Percentiles rank a stretch among this genome's conserved stretches.
These are phyloP conservation scores for Amphiura filiformis DNA, from an alignment of 35 echinoderm and acorn worm species.

Conservation along the genomic window DNA sequence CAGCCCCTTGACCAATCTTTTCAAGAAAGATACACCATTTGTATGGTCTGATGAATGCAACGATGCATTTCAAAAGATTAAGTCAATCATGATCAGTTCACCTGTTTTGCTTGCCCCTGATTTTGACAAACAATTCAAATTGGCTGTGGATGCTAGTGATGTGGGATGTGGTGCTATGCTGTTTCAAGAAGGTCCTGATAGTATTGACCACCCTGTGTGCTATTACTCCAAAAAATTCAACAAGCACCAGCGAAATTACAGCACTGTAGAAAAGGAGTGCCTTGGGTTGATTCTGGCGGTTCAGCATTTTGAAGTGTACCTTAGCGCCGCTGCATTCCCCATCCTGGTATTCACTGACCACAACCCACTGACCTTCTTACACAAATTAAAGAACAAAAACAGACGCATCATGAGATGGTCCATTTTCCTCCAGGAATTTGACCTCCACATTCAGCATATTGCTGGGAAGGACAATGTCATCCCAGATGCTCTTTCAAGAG, in stretches of 20 bases:
- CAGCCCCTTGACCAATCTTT: no score
- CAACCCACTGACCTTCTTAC: conserved; percentile 40
- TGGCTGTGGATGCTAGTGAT: conserved; percentile 66
- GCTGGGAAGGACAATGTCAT: conserved; percentile 25
- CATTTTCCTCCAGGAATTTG: conserved; percentile 28
- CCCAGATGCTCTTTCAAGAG: no score
- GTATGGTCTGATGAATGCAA: no score
- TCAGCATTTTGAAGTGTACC: no score
- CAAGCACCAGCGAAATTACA: no score
- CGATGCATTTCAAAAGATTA: conserved; percentile 1
- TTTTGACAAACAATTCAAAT: conserved; percentile 56
- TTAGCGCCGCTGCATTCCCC: no score
- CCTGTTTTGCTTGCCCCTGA: conserved; percentile 1
- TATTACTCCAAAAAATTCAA: no score
- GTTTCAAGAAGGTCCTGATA: conserved; percentile 45
- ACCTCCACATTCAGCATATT: conserved; percentile 21
- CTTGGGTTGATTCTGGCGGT: conserved; percentile 42
- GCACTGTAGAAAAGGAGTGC: conserved; percentile 59
- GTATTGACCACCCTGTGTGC: no score
- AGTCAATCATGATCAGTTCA: neutral
- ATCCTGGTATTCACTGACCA: conserved; percentile 4
- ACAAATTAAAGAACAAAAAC: conserved; percentile 48
- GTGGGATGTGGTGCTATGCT: conserved; percentile 55
- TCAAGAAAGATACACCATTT: no score
- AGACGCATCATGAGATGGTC: conserved; percentile 27